Percentiles rank a stretch among this genome's conserved stretches.
phyloP scores from a whole-genome alignment of 2,888 invertebrate species.

The Lacanobia wlatinum region DNA sequence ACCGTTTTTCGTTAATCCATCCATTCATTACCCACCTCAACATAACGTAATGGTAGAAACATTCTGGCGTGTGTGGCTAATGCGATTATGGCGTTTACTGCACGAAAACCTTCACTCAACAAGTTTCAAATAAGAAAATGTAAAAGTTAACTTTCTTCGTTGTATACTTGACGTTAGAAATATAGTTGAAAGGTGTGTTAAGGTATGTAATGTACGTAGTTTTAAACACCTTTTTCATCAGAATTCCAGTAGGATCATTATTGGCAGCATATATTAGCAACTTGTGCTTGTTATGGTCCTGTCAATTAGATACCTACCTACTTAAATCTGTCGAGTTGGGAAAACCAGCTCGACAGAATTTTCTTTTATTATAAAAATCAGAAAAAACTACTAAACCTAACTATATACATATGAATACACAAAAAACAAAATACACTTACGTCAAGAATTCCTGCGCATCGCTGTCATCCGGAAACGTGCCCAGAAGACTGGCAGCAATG shows the following conservation, averaged over 20 bases:
- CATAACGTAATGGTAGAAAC: slow-evolving; percentile 22
- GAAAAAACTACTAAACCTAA: no score
- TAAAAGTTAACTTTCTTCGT: slow-evolving; percentile 50
- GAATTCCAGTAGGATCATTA: neutral
- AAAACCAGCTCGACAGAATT: no score
- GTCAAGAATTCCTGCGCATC: no score
- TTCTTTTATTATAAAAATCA: no score
- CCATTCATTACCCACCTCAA: slow-evolving; percentile 23
- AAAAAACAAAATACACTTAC: no score
- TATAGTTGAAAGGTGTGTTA: neutral
- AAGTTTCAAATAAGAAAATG: slow-evolving; percentile 45
- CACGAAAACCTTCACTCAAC: slow-evolving; percentile 52
- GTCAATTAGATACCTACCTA: no score
- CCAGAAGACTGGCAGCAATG: no score
- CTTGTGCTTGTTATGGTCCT: no score
- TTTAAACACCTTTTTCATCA: neutral
- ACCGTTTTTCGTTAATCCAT: neutral
- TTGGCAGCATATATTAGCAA: neutral
- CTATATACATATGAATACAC: no score
- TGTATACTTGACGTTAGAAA: neutral
- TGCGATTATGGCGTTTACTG: slow-evolving; percentile 31
- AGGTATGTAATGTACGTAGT: no score
- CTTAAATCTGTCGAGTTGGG: no score
- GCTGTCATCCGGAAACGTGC: no score
- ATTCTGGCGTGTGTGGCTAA: slow-evolving; percentile 37